Base-by-base conservation (phyloP, 2,797 vertebrate species). In the Allobates femoralis region DNA sequence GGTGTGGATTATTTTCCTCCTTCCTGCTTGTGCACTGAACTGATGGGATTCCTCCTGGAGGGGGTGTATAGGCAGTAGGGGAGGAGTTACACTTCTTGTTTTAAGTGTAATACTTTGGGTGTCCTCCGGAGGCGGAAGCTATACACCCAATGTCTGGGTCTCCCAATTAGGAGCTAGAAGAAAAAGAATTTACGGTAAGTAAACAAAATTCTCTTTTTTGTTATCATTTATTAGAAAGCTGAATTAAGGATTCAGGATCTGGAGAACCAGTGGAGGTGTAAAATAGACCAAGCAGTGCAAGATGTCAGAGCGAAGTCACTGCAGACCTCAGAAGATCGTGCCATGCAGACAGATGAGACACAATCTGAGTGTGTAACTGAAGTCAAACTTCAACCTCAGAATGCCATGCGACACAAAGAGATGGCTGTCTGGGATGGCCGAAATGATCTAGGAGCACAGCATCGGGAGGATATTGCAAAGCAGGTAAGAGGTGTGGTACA, bases 201-300 rank as follows among this genome's bases (percentile, higher is more conserved):
- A n/a, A n/a, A n/a, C n/a, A n/a, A n/a, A n/a, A n/a, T n/a, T n/a
- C n/a, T n/a, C n/a, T 34, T 23, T 30, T 84, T 5, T 0, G 46
- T 90, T 75, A 87, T 86, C 86, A 91, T 87, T 89, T 89, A 89
- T 66, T 89, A 95, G 94, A 90, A 87, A 79, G 94, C 89, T 89
- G 91, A 93, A 58, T 91, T 86, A 81, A 87, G 89, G 74, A 89
- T 90, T 89, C 83, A 93, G 76, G 89, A 96, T 93, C 88, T 94
- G 90, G 96, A 96, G 91, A 92, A 88, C 87, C 92, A 93, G 64
- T 98, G 96, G 96, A 92, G 89, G 71, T 92, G 89, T 81, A 95
- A 92, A 87, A 89, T 97, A 88, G 94, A 96, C 81, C 89, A 91
- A 5, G 89, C 89, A 37, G 2, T 91, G 77, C 88, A 92, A 85